Evolutionary conservation across 1,140 invertebrate species (phyloP), one percentile per base, ranked within the genome.

Genomic region (Carposina sasakii): DNA sequence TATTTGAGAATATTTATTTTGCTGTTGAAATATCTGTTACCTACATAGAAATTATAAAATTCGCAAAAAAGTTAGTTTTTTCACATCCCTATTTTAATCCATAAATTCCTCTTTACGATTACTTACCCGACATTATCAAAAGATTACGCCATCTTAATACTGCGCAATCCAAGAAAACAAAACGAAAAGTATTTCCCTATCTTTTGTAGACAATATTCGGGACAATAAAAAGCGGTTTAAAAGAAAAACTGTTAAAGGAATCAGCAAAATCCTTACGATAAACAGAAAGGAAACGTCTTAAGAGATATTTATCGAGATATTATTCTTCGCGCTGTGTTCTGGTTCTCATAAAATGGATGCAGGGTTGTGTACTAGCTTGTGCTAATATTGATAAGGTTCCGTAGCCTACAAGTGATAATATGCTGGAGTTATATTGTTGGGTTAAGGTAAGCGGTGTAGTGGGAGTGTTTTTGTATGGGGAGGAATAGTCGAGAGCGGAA

Each of bases 231-330:
- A 59, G 36, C 48, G 50, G 54, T 67, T 67, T 64, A 57, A 74
- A 68, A 70, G 62, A 65, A 57, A 68, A 68, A 73, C 61, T 61
- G 60, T 73, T 63, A 63, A 66, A 63, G 55, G 64, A 77, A 77
- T 77, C 74, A 73, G 74, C 70, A 54, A 57, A 71, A 75, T 68
- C 54, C 61, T 52, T 67, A 74, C 60, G 63, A 74, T 76, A 76
- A 76, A 76, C 71, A 71, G 67, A 69, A 69, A 64, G 58, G 57
- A 68, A 67, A 69, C 47, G 63, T 73, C 67, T 65, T 64, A 54
- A 65, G 53, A 68, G 71, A 77, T 75, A 73, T 75, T 74, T 77
- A 77, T 77, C 64, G 62, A 57, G 71, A 68, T 73, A 75, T 68
- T 77, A 77, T 75, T 71, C 71, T 17, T 42, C 23, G 58, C 54